Percentiles rank a stretch among this genome's conserved stretches.
Conservation (phyloP, 2,113 vertebrate species). For the Choloepus hoffmanni region DNA sequence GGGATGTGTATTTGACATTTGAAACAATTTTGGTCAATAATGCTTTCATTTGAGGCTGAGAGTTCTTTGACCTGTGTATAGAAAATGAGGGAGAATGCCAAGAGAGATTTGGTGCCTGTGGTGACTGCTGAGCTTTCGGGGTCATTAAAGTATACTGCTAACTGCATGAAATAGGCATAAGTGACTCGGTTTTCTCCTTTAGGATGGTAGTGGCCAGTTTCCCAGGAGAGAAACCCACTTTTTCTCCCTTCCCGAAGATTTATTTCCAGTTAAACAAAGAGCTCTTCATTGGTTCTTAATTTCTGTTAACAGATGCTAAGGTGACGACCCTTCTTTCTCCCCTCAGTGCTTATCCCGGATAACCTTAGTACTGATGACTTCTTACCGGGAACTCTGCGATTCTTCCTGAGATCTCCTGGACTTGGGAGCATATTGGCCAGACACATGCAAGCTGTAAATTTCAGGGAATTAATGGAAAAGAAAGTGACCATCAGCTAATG, state of each 20-base stretch:
- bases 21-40: conserved; percentile 77
- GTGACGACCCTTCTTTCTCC: not conserved
- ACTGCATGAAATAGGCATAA: conserved; percentile 29
- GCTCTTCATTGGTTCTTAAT: not conserved
- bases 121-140: conserved; percentile 59
- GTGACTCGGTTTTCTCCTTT: conserved; percentile 63
- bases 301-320: not conserved
- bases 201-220: conserved; percentile 33
- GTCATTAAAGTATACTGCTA: conserved; percentile 58
- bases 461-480: not conserved
- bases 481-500: not conserved
- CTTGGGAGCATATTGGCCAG: not conserved
- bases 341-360: not conserved
- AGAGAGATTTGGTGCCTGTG: conserved; percentile 72
- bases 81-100: conserved; percentile 52
- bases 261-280: not conserved
- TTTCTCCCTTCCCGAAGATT: not conserved
- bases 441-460: not conserved
- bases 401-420: not conserved
- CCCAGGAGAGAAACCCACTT: not conserved
- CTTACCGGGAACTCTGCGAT: not conserved
- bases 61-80: conserved; percentile 66
- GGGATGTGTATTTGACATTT: conserved; percentile 78
- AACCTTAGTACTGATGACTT: not conserved
- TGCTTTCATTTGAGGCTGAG: conserved; percentile 68